A percentile compares a stretch with the other conserved stretches of the same genome.
phyloP scores from a whole-genome alignment of 2,113 vertebrate genomes.

The Columba livia region DNA sequence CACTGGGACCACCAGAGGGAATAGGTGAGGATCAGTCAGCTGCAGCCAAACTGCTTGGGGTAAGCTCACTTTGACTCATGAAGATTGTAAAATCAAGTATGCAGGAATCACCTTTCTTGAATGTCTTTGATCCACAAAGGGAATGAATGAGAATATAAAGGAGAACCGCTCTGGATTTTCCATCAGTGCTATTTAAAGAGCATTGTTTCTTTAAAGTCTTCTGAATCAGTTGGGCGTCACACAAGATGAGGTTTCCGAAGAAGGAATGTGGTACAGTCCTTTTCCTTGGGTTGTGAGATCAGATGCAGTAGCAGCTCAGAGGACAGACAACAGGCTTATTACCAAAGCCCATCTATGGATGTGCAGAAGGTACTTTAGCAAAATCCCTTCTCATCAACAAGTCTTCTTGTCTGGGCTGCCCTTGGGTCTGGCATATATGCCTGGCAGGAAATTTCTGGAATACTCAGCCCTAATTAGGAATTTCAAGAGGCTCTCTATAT shows the following conservation, averaged over 20 bases:
- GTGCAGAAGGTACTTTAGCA: not conserved
- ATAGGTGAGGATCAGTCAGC: not conserved
- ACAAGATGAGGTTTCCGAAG: not conserved
- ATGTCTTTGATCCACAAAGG: not conserved
- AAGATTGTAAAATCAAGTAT: not conserved
- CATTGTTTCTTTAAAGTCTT: not conserved
- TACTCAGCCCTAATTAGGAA: not conserved
- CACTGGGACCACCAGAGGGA: not conserved
- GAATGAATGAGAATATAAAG: not conserved
- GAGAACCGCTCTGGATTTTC: not conserved
- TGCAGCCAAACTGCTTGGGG: not conserved
- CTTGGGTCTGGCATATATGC: not conserved
- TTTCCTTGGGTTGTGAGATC: not conserved
- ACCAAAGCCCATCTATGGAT: not conserved
- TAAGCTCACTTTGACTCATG: not conserved
- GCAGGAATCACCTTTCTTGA: not conserved
- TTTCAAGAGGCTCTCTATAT: not conserved
- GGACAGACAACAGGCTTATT: not conserved
- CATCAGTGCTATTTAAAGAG: accelerated
- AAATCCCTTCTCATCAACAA: not conserved
- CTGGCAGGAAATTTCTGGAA: not conserved
- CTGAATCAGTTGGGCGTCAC: not conserved
- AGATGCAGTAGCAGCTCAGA: not conserved
- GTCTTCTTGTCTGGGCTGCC: not conserved
- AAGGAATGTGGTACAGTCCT: not conserved